phyloP scores from a whole-genome alignment of 2,888 invertebrate genomes.

The Polyommatus iphigenia region DNA sequence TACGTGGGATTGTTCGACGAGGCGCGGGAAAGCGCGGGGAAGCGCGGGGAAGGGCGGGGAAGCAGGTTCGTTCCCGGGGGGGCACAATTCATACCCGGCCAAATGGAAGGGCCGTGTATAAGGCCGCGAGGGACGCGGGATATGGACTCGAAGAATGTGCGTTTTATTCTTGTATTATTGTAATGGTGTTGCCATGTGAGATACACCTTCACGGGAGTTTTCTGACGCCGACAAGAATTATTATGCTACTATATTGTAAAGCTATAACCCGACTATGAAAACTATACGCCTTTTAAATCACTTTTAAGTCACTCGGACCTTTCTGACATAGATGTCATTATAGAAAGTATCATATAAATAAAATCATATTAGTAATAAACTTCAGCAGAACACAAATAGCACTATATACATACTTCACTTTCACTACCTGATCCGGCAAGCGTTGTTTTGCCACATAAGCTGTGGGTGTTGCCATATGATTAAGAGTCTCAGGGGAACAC shows the following conservation, averaged over 20 bases:
- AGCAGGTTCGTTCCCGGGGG: constrained; percentile 44
- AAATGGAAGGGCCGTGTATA: constrained; percentile 49
- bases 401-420: no score
- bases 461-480: background rate
- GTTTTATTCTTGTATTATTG: constrained; percentile 32
- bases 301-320: no score
- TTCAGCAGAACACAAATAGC: no score
- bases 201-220: background rate
- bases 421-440: no score
- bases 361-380: no score
- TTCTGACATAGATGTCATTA: no score
- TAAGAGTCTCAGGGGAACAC: background rate
- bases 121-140: constrained; percentile 38
- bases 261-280: no score
- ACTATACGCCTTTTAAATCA: no score
- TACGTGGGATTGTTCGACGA: constrained; percentile 28
- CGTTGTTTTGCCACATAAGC: no score
- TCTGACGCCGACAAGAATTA: background rate
- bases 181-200: background rate
- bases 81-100: constrained; percentile 42
- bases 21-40: constrained; percentile 30
- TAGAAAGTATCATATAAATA: no score
- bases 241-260: no score
- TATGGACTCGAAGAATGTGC: constrained; percentile 36
- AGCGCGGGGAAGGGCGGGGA: constrained; percentile 36